These are phyloP conservation scores for Ips typographus DNA, from an alignment of 1,140 invertebrate genomes.

Conservation along the genomic window DNA sequence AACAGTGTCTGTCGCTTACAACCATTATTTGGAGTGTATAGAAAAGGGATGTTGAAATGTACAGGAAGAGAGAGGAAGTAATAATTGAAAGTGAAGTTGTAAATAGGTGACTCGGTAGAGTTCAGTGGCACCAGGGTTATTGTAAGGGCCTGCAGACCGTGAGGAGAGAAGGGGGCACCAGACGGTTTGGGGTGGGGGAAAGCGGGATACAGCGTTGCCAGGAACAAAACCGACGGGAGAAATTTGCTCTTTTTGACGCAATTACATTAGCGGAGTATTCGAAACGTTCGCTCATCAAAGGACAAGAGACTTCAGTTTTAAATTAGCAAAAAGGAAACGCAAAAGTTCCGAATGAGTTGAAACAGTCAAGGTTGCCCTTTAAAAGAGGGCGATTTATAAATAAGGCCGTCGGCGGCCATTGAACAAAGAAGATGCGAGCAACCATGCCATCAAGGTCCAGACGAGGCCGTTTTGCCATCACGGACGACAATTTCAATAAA, in stretches of 20 bases:
- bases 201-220: constrained; percentile 35
- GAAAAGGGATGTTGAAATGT: no score
- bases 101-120: constrained; percentile 44
- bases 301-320: no score
- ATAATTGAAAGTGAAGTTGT: constrained; percentile 44
- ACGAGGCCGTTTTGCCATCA: constrained; percentile 8
- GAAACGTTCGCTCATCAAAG: no score
- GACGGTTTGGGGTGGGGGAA: constrained; percentile 37
- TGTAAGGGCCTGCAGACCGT: constrained; percentile 37
- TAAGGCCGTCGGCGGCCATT: constrained; percentile 20
- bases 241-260: neutral
- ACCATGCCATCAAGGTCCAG: constrained; percentile 22
- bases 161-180: constrained; percentile 16
- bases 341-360: neutral
- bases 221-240: neutral
- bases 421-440: constrained; percentile 19
- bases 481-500: constrained; percentile 6
- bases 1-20: neutral
- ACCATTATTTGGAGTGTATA: neutral
- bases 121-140: constrained; percentile 46
- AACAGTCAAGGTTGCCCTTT: constrained; percentile 19
- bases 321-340: constrained; percentile 5
- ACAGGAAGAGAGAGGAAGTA: constrained; percentile 33
- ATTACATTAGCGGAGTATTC: no score
- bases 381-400: constrained; percentile 23